Base-by-base conservation (phyloP, 2,113 vertebrate genomes). In the Hemicordylus capensis region DNA sequence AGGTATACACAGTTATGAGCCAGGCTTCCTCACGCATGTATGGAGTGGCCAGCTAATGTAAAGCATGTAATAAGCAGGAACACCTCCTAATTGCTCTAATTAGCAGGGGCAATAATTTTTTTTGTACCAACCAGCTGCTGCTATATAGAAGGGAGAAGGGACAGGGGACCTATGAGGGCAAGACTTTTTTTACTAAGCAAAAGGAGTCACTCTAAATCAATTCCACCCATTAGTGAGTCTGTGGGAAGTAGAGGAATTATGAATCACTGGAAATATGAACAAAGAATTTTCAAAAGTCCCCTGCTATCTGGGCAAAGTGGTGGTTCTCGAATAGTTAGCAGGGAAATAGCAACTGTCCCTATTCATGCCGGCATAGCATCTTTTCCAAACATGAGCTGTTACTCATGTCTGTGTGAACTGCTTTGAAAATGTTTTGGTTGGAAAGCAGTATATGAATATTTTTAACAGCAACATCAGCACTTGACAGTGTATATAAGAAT, bases 21-120 rank as follows among this genome's bases (percentile, higher is more conserved):
- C 75, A 89, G 88, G 28, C 79, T 48, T 83, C n/a, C 34, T 56
- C 34, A 5, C 0, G 58, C 56, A 6, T 10, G 9, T 51, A 63
- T 75, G 20, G 2, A 8, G 74, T 75, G 90, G 84, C 76, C 66
- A 89, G 82, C 81, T 86, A 66, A 81, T 88, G 88, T 39, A 77
- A 76, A 73, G 42, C 14, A 56, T 48, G 67, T 64, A 74, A 89
- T 73, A 84, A 83, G 89, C 69, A 37, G 24, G 92, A 93, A 42
- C 17, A 89, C 15, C 73, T 56, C 48, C 91, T 86, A 31, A 87
- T 93, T 93, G 44, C 51, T 20, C 75, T 76, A 85, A 19, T 46
- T 87, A 81, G 87, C 46, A 92, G 58, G 61, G 85, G 81, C 37
- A 88, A 85, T 39, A 51, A 88, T 48, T 84, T 59, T 64, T 76